Evolutionary conservation across 2,797 vertebrate species (phyloP).

Genomic region (Microctenopoma stevenorrisi): DNA sequence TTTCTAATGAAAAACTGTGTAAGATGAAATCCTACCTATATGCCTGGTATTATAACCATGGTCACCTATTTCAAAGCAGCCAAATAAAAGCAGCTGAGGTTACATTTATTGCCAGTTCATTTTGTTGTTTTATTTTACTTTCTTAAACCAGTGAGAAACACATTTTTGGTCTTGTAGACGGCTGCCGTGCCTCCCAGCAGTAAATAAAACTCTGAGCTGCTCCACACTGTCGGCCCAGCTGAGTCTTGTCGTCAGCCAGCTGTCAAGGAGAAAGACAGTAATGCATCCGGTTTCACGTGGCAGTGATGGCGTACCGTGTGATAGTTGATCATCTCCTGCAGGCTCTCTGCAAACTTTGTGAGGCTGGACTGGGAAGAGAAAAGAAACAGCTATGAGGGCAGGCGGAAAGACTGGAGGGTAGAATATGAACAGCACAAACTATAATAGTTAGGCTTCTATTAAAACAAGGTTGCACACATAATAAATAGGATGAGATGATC

Average conservation of each 20-base stretch:
- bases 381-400: slow-evolving; percentile 9
- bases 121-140: neutral
- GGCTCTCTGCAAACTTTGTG: slow-evolving; percentile 94
- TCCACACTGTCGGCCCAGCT: slow-evolving; percentile 20
- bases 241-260: slow-evolving; percentile 49
- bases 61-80: neutral
- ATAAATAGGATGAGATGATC: slow-evolving; percentile 6
- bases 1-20: neutral
- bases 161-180: slow-evolving; percentile 11
- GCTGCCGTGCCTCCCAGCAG: slow-evolving; percentile 32
- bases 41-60: slow-evolving; percentile 2
- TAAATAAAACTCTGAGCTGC: slow-evolving; percentile 36
- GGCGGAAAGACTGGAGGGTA: neutral
- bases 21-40: slow-evolving; percentile 10
- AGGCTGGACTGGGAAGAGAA: slow-evolving; percentile 88
- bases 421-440: slow-evolving; percentile 5
- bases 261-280: neutral
- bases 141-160: slow-evolving; percentile 6
- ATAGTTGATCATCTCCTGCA: slow-evolving; percentile 98
- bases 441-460: neutral
- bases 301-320: slow-evolving; percentile 88
- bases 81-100: neutral
- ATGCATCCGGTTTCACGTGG: slow-evolving; percentile 54
- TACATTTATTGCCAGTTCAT: slow-evolving; percentile 4
- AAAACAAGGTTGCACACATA: slow-evolving; percentile 2